A percentile compares a stretch with the other conserved stretches of the same genome.
These are phyloP conservation scores for Amphibalanus amphitrite DNA, from an alignment of 1,140 invertebrate genomes.

Conservation along the genomic window DNA sequence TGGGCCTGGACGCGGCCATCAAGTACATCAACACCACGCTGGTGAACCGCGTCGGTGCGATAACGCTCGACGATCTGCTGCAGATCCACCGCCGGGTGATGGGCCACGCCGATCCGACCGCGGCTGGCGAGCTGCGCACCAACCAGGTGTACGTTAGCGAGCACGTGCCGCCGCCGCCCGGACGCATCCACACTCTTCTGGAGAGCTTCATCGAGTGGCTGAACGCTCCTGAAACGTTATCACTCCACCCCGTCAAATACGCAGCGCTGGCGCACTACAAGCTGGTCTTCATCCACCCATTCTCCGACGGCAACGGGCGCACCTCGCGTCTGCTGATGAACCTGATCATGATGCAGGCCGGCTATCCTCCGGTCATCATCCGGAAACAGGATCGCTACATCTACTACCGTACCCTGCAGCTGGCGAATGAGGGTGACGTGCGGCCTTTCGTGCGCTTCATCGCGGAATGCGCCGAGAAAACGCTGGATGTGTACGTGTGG, in stretches of 20 bases:
- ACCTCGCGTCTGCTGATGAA: slow-evolving; percentile 93
- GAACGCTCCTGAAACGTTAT: slow-evolving; percentile 39
- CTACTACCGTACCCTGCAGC: slow-evolving; percentile 66
- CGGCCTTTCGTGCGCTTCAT: slow-evolving; percentile 89
- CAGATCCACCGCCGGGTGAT: slow-evolving; percentile 83
- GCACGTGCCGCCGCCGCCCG: slow-evolving; percentile 69
- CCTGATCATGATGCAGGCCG: slow-evolving; percentile 90
- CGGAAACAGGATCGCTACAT: slow-evolving; percentile 62
- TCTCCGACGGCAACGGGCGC: slow-evolving; percentile 82
- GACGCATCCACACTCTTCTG: slow-evolving; percentile 63
- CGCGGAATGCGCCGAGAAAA: slow-evolving; percentile 80
- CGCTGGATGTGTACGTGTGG: slow-evolving; percentile 82
- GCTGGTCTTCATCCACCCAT: slow-evolving; percentile 85
- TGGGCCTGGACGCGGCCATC: slow-evolving; percentile 84
- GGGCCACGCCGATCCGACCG: slow-evolving; percentile 78
- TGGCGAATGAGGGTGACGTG: slow-evolving; percentile 80
- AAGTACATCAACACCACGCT: slow-evolving; percentile 88
- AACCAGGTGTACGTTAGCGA: slow-evolving; percentile 82
- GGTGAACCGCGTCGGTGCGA: slow-evolving; percentile 42
- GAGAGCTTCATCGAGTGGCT: slow-evolving; percentile 71
- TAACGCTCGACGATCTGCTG: slow-evolving; percentile 68
- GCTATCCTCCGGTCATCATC: slow-evolving; percentile 89
- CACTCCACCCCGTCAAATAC: slow-evolving; percentile 74
- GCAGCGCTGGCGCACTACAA: slow-evolving; percentile 92
- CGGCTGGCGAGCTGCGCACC: slow-evolving; percentile 60